These are phyloP conservation scores for Onthophagus sagittarius DNA, from an alignment of 2,888 invertebrate genomes.

Conservation along the genomic window DNA sequence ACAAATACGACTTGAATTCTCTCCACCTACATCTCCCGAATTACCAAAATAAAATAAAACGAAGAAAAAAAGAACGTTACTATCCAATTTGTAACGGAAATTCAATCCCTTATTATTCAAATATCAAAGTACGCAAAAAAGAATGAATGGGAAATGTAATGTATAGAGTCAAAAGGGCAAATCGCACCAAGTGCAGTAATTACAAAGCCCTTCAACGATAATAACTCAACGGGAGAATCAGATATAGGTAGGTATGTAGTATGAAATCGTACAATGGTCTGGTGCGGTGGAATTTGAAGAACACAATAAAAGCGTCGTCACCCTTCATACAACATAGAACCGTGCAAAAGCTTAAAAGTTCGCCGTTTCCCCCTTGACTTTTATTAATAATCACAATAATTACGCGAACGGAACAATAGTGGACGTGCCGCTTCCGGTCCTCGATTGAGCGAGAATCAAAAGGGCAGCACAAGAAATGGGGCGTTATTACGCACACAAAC, in stretches of 20 bases:
- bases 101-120: background rate
- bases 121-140: background rate
- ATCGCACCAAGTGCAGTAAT: background rate
- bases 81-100: constrained; percentile 12
- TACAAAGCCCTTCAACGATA: background rate
- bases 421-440: constrained; percentile 18
- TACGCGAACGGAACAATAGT: constrained; percentile 13
- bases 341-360: background rate
- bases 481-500: background rate
- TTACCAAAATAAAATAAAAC: background rate
- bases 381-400: constrained; percentile 16
- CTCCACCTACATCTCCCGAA: constrained; percentile 6
- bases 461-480: background rate
- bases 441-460: background rate
- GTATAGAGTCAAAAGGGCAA: constrained; percentile 10
- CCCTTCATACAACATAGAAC: background rate
- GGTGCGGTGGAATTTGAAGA: background rate
- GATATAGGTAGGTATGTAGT: background rate
- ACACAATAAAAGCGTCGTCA: constrained; percentile 2
- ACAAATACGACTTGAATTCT: no score
- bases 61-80: constrained; percentile 14
- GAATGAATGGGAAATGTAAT: background rate
- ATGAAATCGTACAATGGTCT: background rate
- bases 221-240: constrained; percentile 1
- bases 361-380: constrained; percentile 7